Percentiles rank a stretch among this genome's conserved stretches.
These are phyloP conservation scores for Formica selysi DNA, from an alignment of 1,140 invertebrate species.

Conservation along the genomic window DNA sequence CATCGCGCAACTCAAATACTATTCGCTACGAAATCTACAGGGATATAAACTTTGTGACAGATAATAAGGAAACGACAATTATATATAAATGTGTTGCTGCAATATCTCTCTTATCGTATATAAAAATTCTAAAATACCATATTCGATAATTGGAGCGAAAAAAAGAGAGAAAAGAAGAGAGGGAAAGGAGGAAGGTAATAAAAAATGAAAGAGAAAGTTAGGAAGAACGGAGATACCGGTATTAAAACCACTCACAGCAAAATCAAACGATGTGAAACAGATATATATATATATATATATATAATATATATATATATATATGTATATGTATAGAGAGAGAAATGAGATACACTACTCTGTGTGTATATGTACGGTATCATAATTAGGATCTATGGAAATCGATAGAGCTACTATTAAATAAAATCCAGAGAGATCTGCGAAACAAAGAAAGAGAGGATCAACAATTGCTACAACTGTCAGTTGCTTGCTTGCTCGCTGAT, in stretches of 20 bases:
- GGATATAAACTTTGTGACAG: neutral
- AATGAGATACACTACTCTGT: neutral
- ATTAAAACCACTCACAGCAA: neutral
- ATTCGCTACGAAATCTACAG: neutral
- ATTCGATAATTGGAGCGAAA: slow-evolving; percentile 6
- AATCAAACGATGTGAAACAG: slow-evolving; percentile 3
- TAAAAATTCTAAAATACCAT: neutral
- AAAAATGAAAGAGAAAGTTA: neutral
- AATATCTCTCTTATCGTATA: neutral
- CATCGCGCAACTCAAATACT: neutral
- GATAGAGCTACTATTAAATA: slow-evolving; percentile 3
- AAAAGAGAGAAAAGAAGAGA: neutral
- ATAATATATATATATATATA: too few relatives aligned
- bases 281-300: neutral
- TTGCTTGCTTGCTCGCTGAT: slow-evolving; percentile 16
- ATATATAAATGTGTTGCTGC: neutral
- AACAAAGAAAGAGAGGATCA: neutral
- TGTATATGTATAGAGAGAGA: neutral
- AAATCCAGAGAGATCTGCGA: neutral
- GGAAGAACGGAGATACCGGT: neutral
- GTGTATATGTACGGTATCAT: neutral
- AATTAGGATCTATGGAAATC: neutral
- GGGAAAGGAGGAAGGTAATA: neutral
- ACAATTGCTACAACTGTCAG: slow-evolving; percentile 21
- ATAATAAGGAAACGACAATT: slow-evolving; percentile 5